Percentiles rank a stretch among this genome's conserved stretches.
Conservation (phyloP, 2,888 invertebrate genomes). For the Acronicta aceris region DNA sequence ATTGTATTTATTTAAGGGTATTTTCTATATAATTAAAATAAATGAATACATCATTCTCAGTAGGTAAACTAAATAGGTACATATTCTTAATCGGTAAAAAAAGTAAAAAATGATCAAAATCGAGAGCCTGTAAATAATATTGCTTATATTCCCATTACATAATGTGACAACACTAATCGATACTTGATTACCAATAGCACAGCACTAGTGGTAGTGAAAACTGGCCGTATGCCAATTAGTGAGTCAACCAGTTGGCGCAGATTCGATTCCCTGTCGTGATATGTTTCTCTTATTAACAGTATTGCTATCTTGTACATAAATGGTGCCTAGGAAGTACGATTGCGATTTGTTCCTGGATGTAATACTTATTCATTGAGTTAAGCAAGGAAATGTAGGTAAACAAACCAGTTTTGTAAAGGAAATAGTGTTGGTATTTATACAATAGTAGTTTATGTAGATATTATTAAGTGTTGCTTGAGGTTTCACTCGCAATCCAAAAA, state of each 20-base stretch:
- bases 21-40: too few species aligned
- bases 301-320: constrained; percentile 21
- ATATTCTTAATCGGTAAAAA: too few species aligned
- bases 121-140: neutral
- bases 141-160: neutral
- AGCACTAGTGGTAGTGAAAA: constrained; percentile 56
- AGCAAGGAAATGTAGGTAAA: constrained; percentile 23
- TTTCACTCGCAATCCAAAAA: too few species aligned
- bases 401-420: constrained; percentile 9
- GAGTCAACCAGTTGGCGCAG: constrained; percentile 58
- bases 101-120: too few species aligned
- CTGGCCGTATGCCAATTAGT: constrained; percentile 68
- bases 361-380: constrained; percentile 15
- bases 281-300: constrained; percentile 60
- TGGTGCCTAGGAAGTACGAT: constrained; percentile 9
- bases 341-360: constrained; percentile 22
- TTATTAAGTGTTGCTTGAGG: too few species aligned
- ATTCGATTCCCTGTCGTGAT: constrained; percentile 59
- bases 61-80: too few species aligned
- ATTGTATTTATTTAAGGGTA: too few species aligned
- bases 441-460: neutral
- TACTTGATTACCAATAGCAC: constrained; percentile 29
- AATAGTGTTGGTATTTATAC: constrained; percentile 13
- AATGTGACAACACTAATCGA: constrained; percentile 19
- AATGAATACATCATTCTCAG: too few species aligned